Evolutionary conservation across 2,888 invertebrate species (phyloP).

Genomic region (Lacanobia wlatinum): DNA sequence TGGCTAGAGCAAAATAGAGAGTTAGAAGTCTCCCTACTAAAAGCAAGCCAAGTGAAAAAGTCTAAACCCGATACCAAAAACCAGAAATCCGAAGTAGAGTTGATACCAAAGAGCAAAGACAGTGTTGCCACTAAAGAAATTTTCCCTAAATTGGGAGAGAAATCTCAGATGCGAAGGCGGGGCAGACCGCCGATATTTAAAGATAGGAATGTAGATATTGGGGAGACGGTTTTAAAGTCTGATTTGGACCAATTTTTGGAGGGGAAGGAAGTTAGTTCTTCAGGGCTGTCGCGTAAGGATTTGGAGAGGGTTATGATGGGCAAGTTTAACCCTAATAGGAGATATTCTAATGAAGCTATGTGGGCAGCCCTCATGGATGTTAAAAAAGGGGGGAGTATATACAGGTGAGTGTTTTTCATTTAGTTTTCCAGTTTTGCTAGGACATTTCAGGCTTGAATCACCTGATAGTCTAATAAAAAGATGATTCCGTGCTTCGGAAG

Average conservation of each 20-base stretch:
- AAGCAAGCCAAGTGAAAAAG: conserved; percentile 82
- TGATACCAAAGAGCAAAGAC: conserved; percentile 83
- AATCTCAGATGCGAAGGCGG: conserved; percentile 78
- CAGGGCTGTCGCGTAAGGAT: conserved; percentile 87
- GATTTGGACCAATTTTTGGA: conserved; percentile 89
- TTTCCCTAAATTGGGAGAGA: conserved; percentile 79
- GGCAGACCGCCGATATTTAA: conserved; percentile 87
- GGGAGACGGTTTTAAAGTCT: conserved; percentile 86
- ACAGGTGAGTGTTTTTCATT: conserved; percentile 88
- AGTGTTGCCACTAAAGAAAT: conserved; percentile 74
- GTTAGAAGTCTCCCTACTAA: conserved; percentile 85
- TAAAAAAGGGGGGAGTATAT: conserved; percentile 91
- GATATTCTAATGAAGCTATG: conserved; percentile 90
- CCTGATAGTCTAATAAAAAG: too few relatives aligned
- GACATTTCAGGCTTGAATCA: too few relatives aligned
- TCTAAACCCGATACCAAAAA: conserved; percentile 74
- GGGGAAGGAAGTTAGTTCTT: conserved; percentile 88
- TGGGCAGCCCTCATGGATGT: conserved; percentile 91
- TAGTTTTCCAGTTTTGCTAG: too few relatives aligned
- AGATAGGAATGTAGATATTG: conserved; percentile 85
- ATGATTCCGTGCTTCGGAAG: too few relatives aligned
- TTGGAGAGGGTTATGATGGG: conserved; percentile 90
- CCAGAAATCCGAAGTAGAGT: conserved; percentile 84
- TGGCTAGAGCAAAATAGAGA: conserved; percentile 89
- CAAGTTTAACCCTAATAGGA: conserved; percentile 87